Evolutionary conservation across 2,113 vertebrate species (phyloP).

Genomic region (Leptocoma aspasia): DNA sequence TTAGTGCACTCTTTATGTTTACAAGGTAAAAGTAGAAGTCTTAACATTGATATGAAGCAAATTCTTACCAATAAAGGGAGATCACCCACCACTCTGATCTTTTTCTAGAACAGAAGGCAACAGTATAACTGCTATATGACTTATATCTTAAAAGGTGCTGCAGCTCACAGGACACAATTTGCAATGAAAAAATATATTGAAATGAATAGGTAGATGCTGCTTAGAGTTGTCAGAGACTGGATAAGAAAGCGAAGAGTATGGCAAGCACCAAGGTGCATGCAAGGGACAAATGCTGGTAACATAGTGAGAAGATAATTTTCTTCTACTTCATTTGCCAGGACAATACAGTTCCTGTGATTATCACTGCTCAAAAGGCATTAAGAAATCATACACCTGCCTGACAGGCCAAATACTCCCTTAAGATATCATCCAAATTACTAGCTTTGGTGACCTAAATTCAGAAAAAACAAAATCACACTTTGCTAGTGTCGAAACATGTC

Average conservation of each 20-base stretch:
- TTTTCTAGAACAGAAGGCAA: background rate
- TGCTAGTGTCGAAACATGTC: background rate
- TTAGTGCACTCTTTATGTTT: background rate
- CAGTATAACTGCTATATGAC: background rate
- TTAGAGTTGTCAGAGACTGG: background rate
- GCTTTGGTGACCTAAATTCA: background rate
- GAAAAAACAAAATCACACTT: background rate
- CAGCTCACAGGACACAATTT: background rate
- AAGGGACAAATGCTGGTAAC: background rate
- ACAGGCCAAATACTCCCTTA: background rate
- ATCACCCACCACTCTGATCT: background rate
- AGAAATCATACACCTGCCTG: background rate
- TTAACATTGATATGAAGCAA: background rate
- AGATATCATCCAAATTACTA: background rate
- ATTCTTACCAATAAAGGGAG: background rate
- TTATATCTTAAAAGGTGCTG: background rate
- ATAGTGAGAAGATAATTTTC: background rate
- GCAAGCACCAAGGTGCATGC: background rate
- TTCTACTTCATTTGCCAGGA: background rate
- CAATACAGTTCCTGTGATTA: background rate
- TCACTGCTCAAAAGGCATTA: background rate
- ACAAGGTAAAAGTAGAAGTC: background rate
- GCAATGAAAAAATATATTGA: background rate
- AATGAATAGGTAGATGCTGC: background rate
- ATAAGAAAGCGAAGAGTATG: background rate